A percentile compares a stretch with the other conserved stretches of the same genome.
Conservation (phyloP, 2,797 vertebrate genomes). For the Anabas testudineus region DNA sequence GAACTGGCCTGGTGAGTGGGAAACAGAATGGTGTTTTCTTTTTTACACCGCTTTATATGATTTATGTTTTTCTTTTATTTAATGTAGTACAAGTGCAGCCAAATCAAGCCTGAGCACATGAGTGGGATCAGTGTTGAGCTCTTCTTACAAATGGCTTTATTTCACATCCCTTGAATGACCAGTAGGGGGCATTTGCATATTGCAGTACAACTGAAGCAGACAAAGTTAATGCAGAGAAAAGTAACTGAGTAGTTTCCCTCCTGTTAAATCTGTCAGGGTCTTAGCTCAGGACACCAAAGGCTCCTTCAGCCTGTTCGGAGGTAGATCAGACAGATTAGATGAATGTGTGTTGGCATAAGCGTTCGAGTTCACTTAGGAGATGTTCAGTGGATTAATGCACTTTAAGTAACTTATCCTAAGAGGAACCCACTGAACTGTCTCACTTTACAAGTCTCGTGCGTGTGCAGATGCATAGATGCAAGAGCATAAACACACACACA, state of each 20-base stretch:
- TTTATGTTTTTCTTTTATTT: background rate
- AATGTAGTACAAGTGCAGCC: background rate
- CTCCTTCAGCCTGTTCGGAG: slow-evolving; percentile 26
- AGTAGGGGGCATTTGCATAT: slow-evolving; percentile 48
- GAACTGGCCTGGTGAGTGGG: slow-evolving; percentile 89
- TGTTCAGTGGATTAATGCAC: slow-evolving; percentile 65
- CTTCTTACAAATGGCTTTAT: background rate
- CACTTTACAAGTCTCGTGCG: slow-evolving; percentile 27
- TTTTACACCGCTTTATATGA: background rate
- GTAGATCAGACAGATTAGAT: slow-evolving; percentile 77
- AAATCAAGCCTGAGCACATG: slow-evolving; percentile 4
- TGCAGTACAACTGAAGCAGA: background rate
- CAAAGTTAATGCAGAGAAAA: slow-evolving; percentile 12
- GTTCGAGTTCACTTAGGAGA: slow-evolving; percentile 70
- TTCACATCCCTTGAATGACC: slow-evolving; percentile 19
- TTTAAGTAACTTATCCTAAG: slow-evolving; percentile 64
- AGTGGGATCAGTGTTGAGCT: background rate
- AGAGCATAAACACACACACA: background rate
- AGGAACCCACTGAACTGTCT: slow-evolving; percentile 41
- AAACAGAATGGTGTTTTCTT: background rate
- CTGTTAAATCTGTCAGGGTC: slow-evolving; percentile 1
- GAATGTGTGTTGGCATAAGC: slow-evolving; percentile 70
- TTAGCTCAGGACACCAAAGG: slow-evolving; percentile 17
- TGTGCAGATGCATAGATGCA: slow-evolving; percentile 3
- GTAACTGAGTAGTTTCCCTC: background rate